Percentiles rank a stretch among this genome's conserved stretches.
Conservation (phyloP, 2,797 vertebrate species). For the Calcarius lapponicus region DNA sequence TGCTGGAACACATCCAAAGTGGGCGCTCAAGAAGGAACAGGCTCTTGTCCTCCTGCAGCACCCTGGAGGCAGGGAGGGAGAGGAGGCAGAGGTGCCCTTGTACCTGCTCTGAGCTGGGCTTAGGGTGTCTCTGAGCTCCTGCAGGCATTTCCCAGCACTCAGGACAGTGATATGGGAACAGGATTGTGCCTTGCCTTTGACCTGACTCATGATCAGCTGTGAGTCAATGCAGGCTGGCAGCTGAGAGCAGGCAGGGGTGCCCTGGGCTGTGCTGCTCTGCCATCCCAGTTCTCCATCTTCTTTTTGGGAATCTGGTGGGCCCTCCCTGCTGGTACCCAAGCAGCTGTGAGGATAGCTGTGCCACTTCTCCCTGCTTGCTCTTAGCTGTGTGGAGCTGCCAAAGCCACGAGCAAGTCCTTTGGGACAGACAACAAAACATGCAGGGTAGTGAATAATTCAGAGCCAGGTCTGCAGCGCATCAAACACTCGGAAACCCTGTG, state of each 20-base stretch:
- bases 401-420: rapidly evolving
- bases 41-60: not conserved
- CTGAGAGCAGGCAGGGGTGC: not conserved
- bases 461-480: not conserved
- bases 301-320: not conserved
- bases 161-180: not conserved
- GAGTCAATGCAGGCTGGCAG: not conserved
- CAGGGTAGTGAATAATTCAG: not conserved
- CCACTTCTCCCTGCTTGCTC: not conserved
- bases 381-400: not conserved
- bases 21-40: not conserved
- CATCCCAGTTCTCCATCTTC: not conserved
- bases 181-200: not conserved
- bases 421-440: not conserved
- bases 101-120: not conserved
- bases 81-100: not conserved
- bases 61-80: not conserved
- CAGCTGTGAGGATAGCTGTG: not conserved
- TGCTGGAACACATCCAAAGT: not conserved
- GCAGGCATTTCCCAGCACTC: not conserved
- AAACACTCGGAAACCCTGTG: not conserved
- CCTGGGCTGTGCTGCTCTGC: rapidly evolving
- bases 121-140: not conserved
- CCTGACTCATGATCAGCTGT: not conserved
- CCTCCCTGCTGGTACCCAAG: not conserved